Percentiles rank a stretch among this genome's conserved stretches.
Evolutionary conservation across 2,797 vertebrate genomes (phyloP).

Genomic region (Anabas testudineus): DNA sequence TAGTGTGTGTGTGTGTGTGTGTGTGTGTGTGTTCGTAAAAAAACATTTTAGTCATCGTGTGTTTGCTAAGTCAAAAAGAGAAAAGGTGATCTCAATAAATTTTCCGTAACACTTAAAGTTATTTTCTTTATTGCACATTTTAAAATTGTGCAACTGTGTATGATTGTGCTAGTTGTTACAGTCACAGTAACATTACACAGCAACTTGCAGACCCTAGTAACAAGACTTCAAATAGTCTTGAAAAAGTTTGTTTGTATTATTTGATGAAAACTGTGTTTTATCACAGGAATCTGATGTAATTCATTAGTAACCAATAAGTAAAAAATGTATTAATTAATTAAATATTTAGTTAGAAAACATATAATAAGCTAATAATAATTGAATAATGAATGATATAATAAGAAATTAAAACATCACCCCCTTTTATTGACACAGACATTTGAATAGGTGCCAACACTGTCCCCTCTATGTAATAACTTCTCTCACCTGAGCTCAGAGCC

Average conservation of each 20-base stretch:
- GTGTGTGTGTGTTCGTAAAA: slow-evolving; percentile 4
- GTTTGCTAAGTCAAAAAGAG: not conserved
- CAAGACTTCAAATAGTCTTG: too few species aligned
- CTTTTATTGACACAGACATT: not conserved
- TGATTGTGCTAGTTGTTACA: not conserved
- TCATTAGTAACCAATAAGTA: too few species aligned
- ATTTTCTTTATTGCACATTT: not conserved
- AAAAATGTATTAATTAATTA: too few species aligned
- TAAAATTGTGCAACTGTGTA: not conserved
- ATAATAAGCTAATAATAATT: too few species aligned
- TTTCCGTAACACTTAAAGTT: too few species aligned
- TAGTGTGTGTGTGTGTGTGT: slow-evolving; percentile 27
- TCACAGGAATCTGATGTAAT: not conserved
- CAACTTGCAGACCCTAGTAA: not conserved
- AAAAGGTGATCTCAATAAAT: too few species aligned
- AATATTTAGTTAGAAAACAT: too few species aligned
- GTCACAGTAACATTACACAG: not conserved
- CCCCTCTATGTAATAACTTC: not conserved
- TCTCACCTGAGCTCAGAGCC: slow-evolving; percentile 75
- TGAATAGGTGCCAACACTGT: too few species aligned
- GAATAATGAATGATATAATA: too few species aligned
- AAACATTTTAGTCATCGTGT: not conserved
- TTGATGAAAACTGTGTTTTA: too few species aligned
- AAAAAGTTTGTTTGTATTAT: too few species aligned
- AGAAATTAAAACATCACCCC: not conserved